A percentile compares a stretch with the other conserved stretches of the same genome.
Conservation (phyloP, 2,113 vertebrate species). For the Pogona vitticeps region DNA sequence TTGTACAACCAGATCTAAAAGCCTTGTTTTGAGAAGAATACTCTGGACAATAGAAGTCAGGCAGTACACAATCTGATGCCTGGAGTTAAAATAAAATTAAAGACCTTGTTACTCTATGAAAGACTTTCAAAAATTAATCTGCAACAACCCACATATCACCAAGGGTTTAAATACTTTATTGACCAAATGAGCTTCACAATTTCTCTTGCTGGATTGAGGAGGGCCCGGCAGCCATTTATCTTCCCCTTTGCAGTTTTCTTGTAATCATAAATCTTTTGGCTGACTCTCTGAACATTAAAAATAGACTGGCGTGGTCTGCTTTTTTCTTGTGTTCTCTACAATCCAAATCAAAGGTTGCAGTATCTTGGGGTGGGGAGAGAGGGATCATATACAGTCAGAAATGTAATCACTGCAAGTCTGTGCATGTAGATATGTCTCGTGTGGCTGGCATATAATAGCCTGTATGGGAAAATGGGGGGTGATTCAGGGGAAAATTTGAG, state of each 20-base stretch:
- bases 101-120: constrained; percentile 64
- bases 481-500: background rate
- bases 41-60: constrained; percentile 22
- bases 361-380: background rate
- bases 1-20: constrained; percentile 4
- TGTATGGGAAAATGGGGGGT: background rate
- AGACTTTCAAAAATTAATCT: constrained; percentile 74
- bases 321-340: constrained; percentile 43
- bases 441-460: background rate
- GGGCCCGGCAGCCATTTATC: constrained; percentile 58
- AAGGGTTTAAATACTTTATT: constrained; percentile 75
- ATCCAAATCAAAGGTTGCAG: constrained; percentile 21
- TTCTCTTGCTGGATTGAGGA: constrained; percentile 33
- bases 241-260: constrained; percentile 51
- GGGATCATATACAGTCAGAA: background rate
- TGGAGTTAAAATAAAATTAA: constrained; percentile 69
- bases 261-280: constrained; percentile 54
- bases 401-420: fast-evolving
- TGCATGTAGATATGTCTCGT: background rate
- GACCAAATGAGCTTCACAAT: constrained; percentile 51
- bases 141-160: constrained; percentile 58
- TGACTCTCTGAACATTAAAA: constrained; percentile 50
- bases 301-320: constrained; percentile 36
- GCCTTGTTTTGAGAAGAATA: constrained; percentile 9
- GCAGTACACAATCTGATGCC: constrained; percentile 43